Evolutionary conservation across 2,797 vertebrate species (phyloP), one percentile per base, ranked within the genome.

Genomic region (Paratrypauchen microcephalus): DNA sequence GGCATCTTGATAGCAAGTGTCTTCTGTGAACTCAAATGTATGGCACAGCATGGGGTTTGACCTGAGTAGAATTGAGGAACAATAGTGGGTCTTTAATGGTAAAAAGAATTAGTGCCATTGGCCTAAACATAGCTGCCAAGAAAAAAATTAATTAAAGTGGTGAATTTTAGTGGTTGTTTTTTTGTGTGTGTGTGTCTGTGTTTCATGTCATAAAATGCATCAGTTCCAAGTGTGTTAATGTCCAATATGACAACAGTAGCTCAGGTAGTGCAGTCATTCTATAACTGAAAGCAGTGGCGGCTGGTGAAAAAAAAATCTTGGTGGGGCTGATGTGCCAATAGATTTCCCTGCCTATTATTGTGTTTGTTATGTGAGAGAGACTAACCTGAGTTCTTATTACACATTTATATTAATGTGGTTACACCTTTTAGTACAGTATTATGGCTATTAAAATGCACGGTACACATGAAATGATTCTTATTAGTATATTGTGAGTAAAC

Each of bases 1-100:
- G 66, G 77, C 69, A 68, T 65, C 75, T 60, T 76, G 80, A 83
- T 86, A 77, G 70, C 36, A 57, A 78, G 70, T 66, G 74, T 75
- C 69, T 72, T 72, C 39, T 66, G 68, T 72, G 57, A 80, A 75
- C 47, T 74, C 66, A 74, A 79, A 74, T 73, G 56, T 62, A 61
- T 74, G 11, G n/a, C 66, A 45, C 39, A 3, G 32, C 47, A 58
- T 45, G 61, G 77, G 75, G 82, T 69, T 81, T 66, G 19, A 18
- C 24, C 26, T 57, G 70, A 59, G 64, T 69, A 19, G 36, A 77
- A 83, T 77, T 69, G 73, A 72, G 65, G n/a, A 36, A 50, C 71
- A 30, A 30, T 76, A 65, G 62, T 57, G 15, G 23, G 65, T 58
- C 63, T 76, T 73, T 72, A 36, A 62, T 71, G 76, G 69, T 68